Evolutionary conservation across 2,888 invertebrate genomes (phyloP).

Genomic region (Ditula angustiorana): DNA sequence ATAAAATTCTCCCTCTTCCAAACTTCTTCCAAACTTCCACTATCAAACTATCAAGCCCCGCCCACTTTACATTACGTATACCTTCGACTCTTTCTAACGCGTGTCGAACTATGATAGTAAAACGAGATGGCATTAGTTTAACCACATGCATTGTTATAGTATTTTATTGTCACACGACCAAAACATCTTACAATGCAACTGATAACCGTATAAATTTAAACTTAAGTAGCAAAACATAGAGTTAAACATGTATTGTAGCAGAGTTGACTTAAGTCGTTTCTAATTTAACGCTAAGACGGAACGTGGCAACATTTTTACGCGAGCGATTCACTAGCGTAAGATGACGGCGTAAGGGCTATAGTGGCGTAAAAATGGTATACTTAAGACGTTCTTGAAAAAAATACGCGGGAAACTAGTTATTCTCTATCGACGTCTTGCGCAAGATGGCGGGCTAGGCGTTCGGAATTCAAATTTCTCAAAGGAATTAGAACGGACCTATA

Average conservation of each 20-base stretch:
- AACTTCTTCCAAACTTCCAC: conserved; percentile 82
- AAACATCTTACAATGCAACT: conserved; percentile 47
- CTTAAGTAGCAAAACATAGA: accelerated
- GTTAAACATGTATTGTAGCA: conserved; percentile 31
- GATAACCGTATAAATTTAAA: conserved; percentile 34
- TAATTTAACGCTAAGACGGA: conserved; percentile 55
- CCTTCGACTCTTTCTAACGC: conserved; percentile 58
- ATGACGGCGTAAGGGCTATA: conserved; percentile 80
- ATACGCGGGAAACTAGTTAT: conserved; percentile 75
- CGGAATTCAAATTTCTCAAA: conserved; percentile 82
- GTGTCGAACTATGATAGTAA: conserved; percentile 48
- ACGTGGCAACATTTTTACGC: conserved; percentile 79
- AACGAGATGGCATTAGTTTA: conserved; percentile 65
- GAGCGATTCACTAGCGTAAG: conserved; percentile 82
- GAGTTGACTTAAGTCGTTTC: conserved; percentile 47
- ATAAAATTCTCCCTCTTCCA: conserved; percentile 80
- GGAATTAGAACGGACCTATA: conserved; percentile 72
- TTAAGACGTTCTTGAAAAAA: conserved; percentile 84
- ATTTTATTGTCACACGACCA: conserved; percentile 59
- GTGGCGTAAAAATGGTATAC: conserved; percentile 81
- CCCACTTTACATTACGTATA: conserved; percentile 57
- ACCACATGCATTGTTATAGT: conserved; percentile 78
- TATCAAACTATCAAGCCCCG: conserved; percentile 78
- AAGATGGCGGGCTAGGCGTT: conserved; percentile 83
- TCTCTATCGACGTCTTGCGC: conserved; percentile 84